Percentiles rank a stretch among this genome's conserved stretches.
These are phyloP conservation scores for Tribolium freemani DNA, from an alignment of 2,888 invertebrate species.

Conservation along the genomic window DNA sequence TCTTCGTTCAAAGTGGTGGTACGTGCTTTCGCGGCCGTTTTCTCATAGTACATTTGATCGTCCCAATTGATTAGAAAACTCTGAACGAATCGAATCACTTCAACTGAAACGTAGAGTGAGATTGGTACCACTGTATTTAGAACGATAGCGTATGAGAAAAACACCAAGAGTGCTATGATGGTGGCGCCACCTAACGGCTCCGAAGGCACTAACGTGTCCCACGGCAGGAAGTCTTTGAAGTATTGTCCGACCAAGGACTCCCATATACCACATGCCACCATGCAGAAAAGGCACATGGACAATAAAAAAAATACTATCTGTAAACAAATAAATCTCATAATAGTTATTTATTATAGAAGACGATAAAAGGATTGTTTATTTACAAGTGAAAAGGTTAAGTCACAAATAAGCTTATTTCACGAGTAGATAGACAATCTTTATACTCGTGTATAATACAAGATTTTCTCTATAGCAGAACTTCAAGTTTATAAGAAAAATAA, in stretches of 20 bases:
- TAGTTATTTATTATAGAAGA: too few species aligned
- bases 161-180: conserved; percentile 95
- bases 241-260: conserved; percentile 93
- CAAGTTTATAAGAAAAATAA: too few species aligned
- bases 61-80: conserved; percentile 99
- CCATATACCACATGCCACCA: conserved; percentile 98
- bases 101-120: conserved; percentile 95
- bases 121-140: conserved; percentile 99
- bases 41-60: conserved; percentile 95
- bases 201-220: conserved; percentile 92
- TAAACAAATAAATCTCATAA: conserved; percentile 59
- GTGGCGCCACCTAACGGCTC: conserved; percentile 88
- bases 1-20: conserved; percentile 99
- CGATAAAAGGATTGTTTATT: too few species aligned
- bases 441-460: too few species aligned
- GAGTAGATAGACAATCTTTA: too few species aligned
- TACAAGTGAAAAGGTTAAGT: too few species aligned
- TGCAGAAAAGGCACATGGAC: conserved; percentile 97
- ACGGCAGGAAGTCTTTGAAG: conserved; percentile 92
- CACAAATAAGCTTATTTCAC: too few species aligned
- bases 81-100: conserved; percentile 98
- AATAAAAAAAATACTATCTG: conserved; percentile 99
- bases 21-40: conserved; percentile 92
- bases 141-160: conserved; percentile 99
- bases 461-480: too few species aligned